These are phyloP conservation scores for Platichthys stellatus DNA, from an alignment of 2,113 vertebrate genomes.

Conservation along the genomic window DNA sequence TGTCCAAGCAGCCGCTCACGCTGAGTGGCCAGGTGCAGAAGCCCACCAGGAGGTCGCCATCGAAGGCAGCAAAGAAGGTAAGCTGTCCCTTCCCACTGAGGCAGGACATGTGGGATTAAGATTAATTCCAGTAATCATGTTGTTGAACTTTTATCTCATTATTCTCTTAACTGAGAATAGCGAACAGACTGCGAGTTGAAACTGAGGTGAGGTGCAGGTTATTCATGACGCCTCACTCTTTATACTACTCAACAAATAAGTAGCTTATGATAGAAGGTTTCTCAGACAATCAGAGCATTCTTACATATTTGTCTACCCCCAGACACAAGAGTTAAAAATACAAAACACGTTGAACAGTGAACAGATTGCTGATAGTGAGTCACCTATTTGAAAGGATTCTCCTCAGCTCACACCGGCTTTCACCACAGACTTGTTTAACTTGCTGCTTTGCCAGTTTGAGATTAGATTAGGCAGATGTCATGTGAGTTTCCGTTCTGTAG, in stretches of 20 bases:
- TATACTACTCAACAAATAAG: no score
- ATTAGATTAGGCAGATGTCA: constrained; percentile 41
- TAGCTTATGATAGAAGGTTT: neutral
- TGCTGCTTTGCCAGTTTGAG: constrained; percentile 37
- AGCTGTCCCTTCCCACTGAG: constrained; percentile 13
- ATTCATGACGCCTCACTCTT: no score
- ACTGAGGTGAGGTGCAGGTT: neutral
- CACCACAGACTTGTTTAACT: constrained; percentile 37
- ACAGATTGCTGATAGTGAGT: constrained; percentile 50
- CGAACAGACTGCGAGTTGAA: neutral
- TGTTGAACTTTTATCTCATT: neutral
- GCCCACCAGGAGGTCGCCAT: constrained; percentile 83
- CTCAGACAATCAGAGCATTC: constrained; percentile 21
- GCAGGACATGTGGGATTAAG: neutral
- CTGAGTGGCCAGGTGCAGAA: constrained; percentile 74
- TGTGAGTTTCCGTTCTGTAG: constrained; percentile 28
- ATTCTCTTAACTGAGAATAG: neutral
- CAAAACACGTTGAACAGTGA: neutral
- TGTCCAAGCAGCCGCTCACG: constrained; percentile 82
- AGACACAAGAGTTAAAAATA: constrained; percentile 33
- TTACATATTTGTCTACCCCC: neutral
- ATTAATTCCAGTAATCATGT: neutral
- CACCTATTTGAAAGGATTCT: constrained; percentile 40
- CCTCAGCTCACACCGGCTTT: constrained; percentile 18
- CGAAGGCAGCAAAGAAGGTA: constrained; percentile 88